Evolutionary conservation across 2,113 vertebrate species (phyloP), one percentile per base, ranked within the genome.

Genomic region (Bos taurus): DNA sequence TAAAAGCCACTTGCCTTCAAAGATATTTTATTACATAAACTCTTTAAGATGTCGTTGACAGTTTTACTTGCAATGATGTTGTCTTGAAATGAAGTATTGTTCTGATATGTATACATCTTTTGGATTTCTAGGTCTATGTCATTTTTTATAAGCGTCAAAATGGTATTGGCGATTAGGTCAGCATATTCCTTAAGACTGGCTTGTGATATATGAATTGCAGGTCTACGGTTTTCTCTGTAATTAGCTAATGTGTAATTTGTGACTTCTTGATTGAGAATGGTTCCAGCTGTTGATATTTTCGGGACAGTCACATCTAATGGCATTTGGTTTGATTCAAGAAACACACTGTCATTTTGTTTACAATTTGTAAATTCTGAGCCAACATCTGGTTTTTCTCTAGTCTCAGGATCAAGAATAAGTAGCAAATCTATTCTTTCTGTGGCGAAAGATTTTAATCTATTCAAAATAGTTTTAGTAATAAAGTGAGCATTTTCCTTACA

Each of bases 121-220:
- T 94, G 84, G 48, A 97, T 94, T 71, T 97, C 91, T 62, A 56
- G 28, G 54, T 95, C 88, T 81, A 92, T 7, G 7, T 97, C 94
- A 71, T 56, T 94, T 96, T 95, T 95, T 80, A 97, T 95, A 89
- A 94, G 59, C 10, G 10, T 95, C 30, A 96, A 77, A 48, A 97
- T 95, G 50, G 71, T 67, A 52, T n/a, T 90, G 25, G 92, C 23
- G n/a, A 97, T 96, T 60, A 74, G 57, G 6, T 96, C 52, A 74
- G 92, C 86, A 92, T 94, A 82, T 80, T 94, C 85, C 67, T 88
- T 96, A 94, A 96, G 81, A 64, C 48, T 90, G 50, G 48, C 33
- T 86, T 93, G 89, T 78, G 85, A 88, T 92, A 94, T 7, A 30
- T 87, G 71, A 92, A 85, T 95, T 90, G 33, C 12, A 52, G 60